Base-by-base conservation (phyloP, 2,888 invertebrate species). In the Aleiodes testaceus region DNA sequence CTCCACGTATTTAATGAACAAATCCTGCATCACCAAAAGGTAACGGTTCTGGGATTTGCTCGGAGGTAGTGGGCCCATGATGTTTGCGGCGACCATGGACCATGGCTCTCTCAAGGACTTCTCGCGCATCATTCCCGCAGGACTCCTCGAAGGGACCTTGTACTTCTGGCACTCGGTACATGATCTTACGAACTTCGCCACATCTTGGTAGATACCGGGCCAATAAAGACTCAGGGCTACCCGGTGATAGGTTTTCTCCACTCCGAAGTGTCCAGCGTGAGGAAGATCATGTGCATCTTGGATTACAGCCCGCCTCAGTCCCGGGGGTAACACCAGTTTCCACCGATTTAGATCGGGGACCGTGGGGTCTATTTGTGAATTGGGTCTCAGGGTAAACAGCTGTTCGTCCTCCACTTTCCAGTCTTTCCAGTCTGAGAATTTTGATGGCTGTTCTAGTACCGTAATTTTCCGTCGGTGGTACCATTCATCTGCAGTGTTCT, bases 1-100 rank as follows among this genome's bases (percentile, higher is more conserved):
- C 16, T 78, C 74, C 0, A 77, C 49, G 70, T 73, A 78, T 52
- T 77, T 77, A 0, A 75, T 78, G 49, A 77, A 79, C 9, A 75
- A 16, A 4, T 61, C 61, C 18, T 61, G 18, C 3, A 61, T 12
- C 2, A 61, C 61, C 18, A 20, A 20, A 0, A 61, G 3, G 12
- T 44, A 61, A 9, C 44, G 42, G 11, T 18, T 14, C 16, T 44
- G 14, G 5, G 14, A 16, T 7, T 18, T 42, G 16, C 44, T 42
- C 11, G 44, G 44, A 7, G 61, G 61, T 1, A 44, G 42, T 16
- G 61, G 61, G 20, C 44, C 61, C 18, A 61, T 61, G 1, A 61
- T 11, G 11, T 61, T 44, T 5, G 9, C 61, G 18, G 61, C 61
- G 2, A 61, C 61, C 16, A 20, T 61, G 4, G 61, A 14, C 44